These are phyloP conservation scores for Petrocephalus zakoni DNA, from an alignment of 2,113 vertebrate genomes.

Conservation along the genomic window DNA sequence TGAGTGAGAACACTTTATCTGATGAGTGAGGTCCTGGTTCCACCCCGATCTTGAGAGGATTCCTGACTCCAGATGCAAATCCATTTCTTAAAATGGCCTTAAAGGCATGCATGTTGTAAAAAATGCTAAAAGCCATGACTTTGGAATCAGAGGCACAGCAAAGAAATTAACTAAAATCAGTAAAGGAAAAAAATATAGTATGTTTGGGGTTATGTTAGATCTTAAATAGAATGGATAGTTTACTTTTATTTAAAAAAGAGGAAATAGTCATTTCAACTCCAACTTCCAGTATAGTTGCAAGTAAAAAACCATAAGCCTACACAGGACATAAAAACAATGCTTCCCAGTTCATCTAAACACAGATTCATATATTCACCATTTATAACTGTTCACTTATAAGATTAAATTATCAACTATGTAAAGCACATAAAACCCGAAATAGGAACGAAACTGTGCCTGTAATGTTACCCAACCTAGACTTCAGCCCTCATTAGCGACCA, in stretches of 20 bases:
- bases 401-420: background rate
- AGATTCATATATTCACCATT: background rate
- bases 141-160: background rate
- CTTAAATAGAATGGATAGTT: no score
- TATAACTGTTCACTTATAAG: background rate
- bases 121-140: background rate
- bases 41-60: background rate
- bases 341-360: background rate
- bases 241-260: background rate
- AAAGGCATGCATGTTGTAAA: background rate
- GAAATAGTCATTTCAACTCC: background rate
- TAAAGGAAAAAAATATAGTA: background rate
- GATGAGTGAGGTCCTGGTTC: background rate
- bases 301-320: background rate
- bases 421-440: background rate
- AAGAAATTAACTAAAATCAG: background rate
- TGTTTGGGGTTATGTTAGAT: background rate
- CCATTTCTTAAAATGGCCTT: background rate
- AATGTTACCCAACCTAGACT: background rate
- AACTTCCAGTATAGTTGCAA: no score
- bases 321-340: background rate
- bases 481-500: background rate
- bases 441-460: background rate
- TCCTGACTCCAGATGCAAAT: background rate
- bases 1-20: background rate